Evolutionary conservation across 2,888 invertebrate genomes (phyloP), one percentile per base, ranked within the genome.

Genomic region (Machimus rusticus): DNA sequence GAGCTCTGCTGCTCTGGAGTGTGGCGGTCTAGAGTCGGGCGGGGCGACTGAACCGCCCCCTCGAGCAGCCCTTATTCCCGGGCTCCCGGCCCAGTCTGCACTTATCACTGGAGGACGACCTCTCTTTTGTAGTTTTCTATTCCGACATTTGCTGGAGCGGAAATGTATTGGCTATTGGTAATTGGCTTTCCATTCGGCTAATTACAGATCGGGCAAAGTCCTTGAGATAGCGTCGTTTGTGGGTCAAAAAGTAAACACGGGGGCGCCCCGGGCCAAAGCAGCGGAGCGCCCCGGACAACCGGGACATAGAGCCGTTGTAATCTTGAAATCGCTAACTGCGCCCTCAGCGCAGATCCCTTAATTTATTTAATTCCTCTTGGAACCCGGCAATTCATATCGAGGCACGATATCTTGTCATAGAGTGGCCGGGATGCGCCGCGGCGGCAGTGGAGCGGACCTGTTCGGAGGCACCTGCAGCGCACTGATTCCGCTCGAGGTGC

Each of bases 131-230:
- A 86, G 79, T 87, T 87, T 66, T 84, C 88, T 74, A 74, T 85
- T 87, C 87, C 87, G 87, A 82, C 88, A 87, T 87, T 88, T 87
- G 87, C 78, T 87, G 88, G 84, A 78, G 87, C 87, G 88, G 88
- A 88, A 88, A 88, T 87, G 87, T 87, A 88, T 88, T 87, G 88
- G 88, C 87, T 79, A 88, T 79, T 85, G 88, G 86, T 88, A 88
- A 88, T 88, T 88, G 88, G 88, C 88, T 88, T 88, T 88, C 88
- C 88, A 88, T 87, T 88, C 88, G 85, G 87, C 88, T 88, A 88
- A 88, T 88, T 88, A 88, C 86, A 79, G 88, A 81, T 79, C 87
- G 84, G 46, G 79, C 37, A 77, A 76, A 51, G 82, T 87, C 46
- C 74, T 85, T 74, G 74, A 84, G 87, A 84, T 57, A 51, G 74